phyloP scores from a whole-genome alignment of 2,113 vertebrate species.

The Dissostichus mawsoni region DNA sequence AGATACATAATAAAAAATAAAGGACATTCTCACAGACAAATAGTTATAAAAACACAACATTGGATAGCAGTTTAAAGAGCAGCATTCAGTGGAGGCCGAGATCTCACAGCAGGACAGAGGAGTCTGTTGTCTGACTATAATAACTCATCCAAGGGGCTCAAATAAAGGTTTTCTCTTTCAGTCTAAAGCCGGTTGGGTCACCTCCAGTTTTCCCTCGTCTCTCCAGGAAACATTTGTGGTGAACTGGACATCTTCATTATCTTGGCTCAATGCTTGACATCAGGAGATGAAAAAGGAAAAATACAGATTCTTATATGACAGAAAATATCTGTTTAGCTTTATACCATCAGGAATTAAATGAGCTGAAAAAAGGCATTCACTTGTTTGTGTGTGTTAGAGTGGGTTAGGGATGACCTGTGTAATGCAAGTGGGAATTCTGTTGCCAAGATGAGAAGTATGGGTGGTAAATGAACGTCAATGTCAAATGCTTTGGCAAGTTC shows the following conservation, averaged over 20 bases:
- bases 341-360: not conserved
- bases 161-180: constrained; percentile 24
- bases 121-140: not conserved
- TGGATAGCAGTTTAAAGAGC: no score
- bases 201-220: constrained; percentile 14
- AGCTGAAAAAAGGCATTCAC: no score
- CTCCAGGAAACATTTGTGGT: not conserved
- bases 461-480: not conserved
- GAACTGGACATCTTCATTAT: not conserved
- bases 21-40: no score
- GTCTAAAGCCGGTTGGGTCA: not conserved
- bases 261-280: not conserved
- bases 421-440: constrained; percentile 53
- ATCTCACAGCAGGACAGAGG: not conserved
- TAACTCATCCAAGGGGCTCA: constrained; percentile 24
- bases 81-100: not conserved
- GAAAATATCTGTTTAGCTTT: not conserved
- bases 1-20: not conserved
- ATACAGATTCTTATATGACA: not conserved
- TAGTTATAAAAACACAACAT: no score
- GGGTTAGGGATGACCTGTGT: constrained; percentile 11
- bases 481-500: not conserved
- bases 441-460: constrained; percentile 45
- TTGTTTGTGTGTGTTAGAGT: no score
- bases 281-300: not conserved